phyloP scores from a whole-genome alignment of 2,113 vertebrate genomes.

The Collichthys lucidus region DNA sequence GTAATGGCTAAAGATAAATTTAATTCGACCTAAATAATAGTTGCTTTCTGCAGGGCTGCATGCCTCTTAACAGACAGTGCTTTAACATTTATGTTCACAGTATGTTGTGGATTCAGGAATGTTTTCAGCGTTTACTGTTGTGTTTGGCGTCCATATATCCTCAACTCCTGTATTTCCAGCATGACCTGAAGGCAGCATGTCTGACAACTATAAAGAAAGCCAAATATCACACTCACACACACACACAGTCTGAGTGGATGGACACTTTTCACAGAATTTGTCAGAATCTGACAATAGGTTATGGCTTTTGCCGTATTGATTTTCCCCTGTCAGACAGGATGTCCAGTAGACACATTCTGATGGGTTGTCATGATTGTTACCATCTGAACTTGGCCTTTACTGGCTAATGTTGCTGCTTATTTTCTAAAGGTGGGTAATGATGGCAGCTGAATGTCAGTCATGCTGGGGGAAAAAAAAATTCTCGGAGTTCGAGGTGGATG shows the following conservation, averaged over 20 bases:
- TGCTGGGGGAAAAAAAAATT: not conserved
- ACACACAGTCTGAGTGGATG: not conserved
- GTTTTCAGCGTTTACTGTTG: not conserved
- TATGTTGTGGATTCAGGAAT: not conserved
- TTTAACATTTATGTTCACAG: not conserved
- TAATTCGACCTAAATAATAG: not conserved
- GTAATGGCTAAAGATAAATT: not conserved
- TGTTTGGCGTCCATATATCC: not conserved
- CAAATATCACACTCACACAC: not conserved
- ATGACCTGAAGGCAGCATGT: conserved; percentile 11
- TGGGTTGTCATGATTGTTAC: conserved; percentile 45
- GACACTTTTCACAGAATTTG: conserved; percentile 26
- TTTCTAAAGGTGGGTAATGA: conserved; percentile 55
- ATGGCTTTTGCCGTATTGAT: conserved; percentile 58
- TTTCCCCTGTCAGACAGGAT: conserved; percentile 43
- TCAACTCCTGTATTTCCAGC: not conserved
- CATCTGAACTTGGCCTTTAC: conserved; percentile 52
- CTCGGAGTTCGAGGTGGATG: not conserved
- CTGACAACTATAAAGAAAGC: conserved; percentile 30
- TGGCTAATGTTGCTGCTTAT: conserved; percentile 38
- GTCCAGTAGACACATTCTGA: conserved; percentile 54
- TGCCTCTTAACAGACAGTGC: not conserved
- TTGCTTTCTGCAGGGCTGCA: not conserved
- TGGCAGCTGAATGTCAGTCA: conserved; percentile 54
- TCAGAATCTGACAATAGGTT: conserved; percentile 50